Evolutionary conservation across 2,113 vertebrate species (phyloP).

Genomic region (Dicrurus megarhynchus): DNA sequence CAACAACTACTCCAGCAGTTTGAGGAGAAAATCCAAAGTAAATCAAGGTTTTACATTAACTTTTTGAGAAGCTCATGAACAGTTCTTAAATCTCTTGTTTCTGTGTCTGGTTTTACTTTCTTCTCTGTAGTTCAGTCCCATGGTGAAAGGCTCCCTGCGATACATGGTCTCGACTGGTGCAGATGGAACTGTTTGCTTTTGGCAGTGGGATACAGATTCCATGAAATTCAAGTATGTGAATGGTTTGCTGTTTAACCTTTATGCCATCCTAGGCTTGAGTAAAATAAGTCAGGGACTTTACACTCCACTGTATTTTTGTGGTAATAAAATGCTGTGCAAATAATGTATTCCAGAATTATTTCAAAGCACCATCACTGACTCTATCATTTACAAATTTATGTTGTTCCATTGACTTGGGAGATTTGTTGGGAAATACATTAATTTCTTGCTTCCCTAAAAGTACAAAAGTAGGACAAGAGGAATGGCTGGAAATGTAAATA

Average conservation of each 20-base stretch:
- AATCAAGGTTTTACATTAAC: accelerated
- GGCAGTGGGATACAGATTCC: conserved; percentile 92
- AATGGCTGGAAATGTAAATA: not conserved
- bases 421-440: not conserved
- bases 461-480: not conserved
- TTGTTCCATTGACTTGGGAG: not conserved
- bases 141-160: conserved; percentile 88
- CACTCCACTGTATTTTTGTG: not conserved
- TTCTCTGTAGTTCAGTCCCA: conserved; percentile 88
- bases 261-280: not conserved
- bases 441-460: not conserved
- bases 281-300: not conserved
- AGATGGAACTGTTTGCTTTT: conserved; percentile 95
- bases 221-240: conserved; percentile 88
- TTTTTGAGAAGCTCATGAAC: not conserved
- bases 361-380: not conserved
- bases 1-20: not conserved
- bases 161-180: conserved; percentile 97
- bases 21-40: not conserved
- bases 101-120: not conserved
- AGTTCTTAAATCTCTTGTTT: not conserved
- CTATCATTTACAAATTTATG: not conserved
- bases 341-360: not conserved
- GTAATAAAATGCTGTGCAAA: not conserved
- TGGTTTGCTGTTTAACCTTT: not conserved